Conservation (phyloP, 1,140 invertebrate species). For the Bombus superbus region DNA sequence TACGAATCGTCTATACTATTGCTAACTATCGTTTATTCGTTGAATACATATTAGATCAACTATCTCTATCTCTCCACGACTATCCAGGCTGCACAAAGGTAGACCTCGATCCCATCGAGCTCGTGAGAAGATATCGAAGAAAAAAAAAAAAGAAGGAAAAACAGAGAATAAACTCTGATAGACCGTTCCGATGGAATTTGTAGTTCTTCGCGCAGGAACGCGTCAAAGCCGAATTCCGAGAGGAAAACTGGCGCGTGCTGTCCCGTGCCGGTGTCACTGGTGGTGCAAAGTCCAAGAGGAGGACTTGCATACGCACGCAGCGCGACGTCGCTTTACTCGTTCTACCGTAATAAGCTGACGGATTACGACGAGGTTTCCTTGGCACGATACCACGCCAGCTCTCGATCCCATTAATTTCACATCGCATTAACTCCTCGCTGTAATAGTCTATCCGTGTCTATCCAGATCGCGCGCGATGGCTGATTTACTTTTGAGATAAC, state of each 20-base stretch:
- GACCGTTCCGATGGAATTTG: conserved; percentile 40
- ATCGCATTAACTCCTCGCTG: conserved; percentile 60
- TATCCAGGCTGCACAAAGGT: not conserved
- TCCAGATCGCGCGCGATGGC: conserved; percentile 14
- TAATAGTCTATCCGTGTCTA: conserved; percentile 58
- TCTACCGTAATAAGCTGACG: conserved; percentile 68
- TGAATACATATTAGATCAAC: too few species aligned
- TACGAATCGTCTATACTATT: too few species aligned
- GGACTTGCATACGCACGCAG: conserved; percentile 18
- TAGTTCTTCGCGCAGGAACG: conserved; percentile 49
- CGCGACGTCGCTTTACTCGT: conserved; percentile 56
- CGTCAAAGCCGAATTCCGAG: conserved; percentile 48
- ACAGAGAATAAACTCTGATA: not conserved
- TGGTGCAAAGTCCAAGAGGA: not conserved
- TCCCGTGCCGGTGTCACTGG: not conserved
- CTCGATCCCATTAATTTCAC: conserved; percentile 69
- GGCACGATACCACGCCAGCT: conserved; percentile 58
- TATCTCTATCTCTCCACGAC: not conserved
- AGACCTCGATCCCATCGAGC: not conserved
- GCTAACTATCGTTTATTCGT: too few species aligned
- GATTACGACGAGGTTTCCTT: conserved; percentile 66
- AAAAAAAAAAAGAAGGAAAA: too few species aligned
- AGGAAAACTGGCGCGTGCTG: conserved; percentile 56
- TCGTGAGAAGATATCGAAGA: not conserved
- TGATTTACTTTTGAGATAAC: conserved; percentile 49